These are phyloP conservation scores for Prinia subflava DNA, from an alignment of 2,113 vertebrate genomes.

Conservation along the genomic window DNA sequence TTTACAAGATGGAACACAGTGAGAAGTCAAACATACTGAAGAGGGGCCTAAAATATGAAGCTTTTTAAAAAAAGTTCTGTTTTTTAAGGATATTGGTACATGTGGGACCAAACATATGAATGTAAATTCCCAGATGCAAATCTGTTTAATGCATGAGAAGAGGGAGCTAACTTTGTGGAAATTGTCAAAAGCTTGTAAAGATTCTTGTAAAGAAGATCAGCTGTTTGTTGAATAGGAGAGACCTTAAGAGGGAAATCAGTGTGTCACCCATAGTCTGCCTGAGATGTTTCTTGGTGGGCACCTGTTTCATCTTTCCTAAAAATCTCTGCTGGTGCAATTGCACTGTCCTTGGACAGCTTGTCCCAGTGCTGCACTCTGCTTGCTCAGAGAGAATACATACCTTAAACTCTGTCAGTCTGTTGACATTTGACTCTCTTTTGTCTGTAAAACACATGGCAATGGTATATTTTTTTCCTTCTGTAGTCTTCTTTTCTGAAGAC, in stretches of 20 bases:
- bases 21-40: neutral
- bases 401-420: neutral
- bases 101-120: neutral
- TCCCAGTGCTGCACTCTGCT: neutral
- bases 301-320: neutral
- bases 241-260: neutral
- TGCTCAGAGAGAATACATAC: neutral
- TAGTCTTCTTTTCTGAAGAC: neutral
- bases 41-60: neutral
- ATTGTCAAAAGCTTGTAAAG: neutral
- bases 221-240: neutral
- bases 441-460: neutral
- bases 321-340: neutral
- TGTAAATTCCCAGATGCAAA: neutral
- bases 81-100: neutral
- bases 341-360: neutral
- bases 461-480: neutral
- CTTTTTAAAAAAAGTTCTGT: neutral
- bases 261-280: neutral
- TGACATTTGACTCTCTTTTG: neutral
- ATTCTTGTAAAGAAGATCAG: neutral
- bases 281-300: neutral
- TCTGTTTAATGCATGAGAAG: neutral
- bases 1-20: neutral
- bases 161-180: neutral